Conservation (phyloP, 2,113 vertebrate genomes). For the Solea senegalensis region DNA sequence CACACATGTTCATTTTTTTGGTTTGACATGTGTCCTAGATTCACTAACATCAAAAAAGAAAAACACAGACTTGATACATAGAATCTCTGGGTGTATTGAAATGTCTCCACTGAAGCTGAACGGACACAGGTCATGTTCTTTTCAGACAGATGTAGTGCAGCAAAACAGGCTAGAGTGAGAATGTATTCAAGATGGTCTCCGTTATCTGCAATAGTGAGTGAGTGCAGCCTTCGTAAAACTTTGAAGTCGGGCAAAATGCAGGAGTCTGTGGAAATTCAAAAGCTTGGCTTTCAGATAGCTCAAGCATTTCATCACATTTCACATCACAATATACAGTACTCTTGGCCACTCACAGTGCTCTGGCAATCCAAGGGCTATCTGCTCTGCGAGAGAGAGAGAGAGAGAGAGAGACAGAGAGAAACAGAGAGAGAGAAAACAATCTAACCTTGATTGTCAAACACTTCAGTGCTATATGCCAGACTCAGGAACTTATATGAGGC, state of each 20-base stretch:
- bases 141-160: slow-evolving; percentile 40
- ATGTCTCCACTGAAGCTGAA: slow-evolving; percentile 41
- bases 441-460: slow-evolving; percentile 75
- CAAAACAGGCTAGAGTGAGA: slow-evolving; percentile 37
- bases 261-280: slow-evolving; percentile 46
- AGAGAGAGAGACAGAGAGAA: neutral
- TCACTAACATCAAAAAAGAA: slow-evolving; percentile 21
- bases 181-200: slow-evolving; percentile 54
- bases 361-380: slow-evolving; percentile 49
- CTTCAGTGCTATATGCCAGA: slow-evolving; percentile 50
- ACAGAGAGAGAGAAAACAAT: slow-evolving; percentile 13
- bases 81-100: slow-evolving; percentile 10
- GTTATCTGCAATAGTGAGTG: slow-evolving; percentile 45
- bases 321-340: slow-evolving; percentile 45
- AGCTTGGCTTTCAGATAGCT: slow-evolving; percentile 44
- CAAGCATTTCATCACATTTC: slow-evolving; percentile 64
- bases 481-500: slow-evolving; percentile 65
- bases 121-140: slow-evolving; percentile 40
- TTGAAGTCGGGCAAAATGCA: slow-evolving; percentile 59
- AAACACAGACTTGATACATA: slow-evolving; percentile 33
- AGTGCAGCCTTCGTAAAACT: slow-evolving; percentile 49
- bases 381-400: slow-evolving; percentile 12
- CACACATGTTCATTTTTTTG: slow-evolving; percentile 2
- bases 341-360: slow-evolving; percentile 41
- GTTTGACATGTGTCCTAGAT: slow-evolving; percentile 32